Base-by-base conservation (phyloP, 2,888 invertebrate species). In the Aphodius granarius region DNA sequence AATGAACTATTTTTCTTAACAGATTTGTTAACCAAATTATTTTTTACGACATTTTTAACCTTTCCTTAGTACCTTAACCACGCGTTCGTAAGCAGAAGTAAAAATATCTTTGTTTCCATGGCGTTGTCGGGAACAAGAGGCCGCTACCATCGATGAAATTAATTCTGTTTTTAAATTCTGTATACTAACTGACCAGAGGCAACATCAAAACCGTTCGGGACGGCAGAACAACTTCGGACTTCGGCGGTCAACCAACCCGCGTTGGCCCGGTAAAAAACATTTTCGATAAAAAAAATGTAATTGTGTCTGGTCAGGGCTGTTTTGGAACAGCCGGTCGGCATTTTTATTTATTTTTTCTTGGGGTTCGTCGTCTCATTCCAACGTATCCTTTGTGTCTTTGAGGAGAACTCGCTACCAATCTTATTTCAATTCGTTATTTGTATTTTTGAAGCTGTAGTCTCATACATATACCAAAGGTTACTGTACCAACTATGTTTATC, bases 261-360 rank as follows among this genome's bases (percentile, higher is more conserved):
- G 75, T 17, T 3, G 19, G 66, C 15, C 78, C 76, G 78, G 77
- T 75, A 78, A 79, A 79, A 78, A 78, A 78, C 72, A 74, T 72
- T 77, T 77, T 77, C 76, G 75, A 80, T 78, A 79, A 80, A 68
- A 82, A 85, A 84, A 83, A 82, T 79, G 81, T 84, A 85, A 85
- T 86, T 86, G 85, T 83, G 85, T 84, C 85, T 86, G 86, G 84
- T 86, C 86, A 86, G 86, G 84, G 83, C 84, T 80, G 82, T 83
- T 78, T 81, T 76, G 74, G 72, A 78, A 75, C 72, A 71, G 62
- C 20, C 65, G 62, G 71, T 66, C 66, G 73, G 73, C 73, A 63
- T 73, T 73, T 73, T 72, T 66, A 23, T 70, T 73, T 73, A 73
- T 66, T 76, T 73, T 76, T 73, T 43, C 21, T 75, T 66, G 17